Evolutionary conservation across 2,113 vertebrate genomes (phyloP).

Genomic region (Apteryx owenii): DNA sequence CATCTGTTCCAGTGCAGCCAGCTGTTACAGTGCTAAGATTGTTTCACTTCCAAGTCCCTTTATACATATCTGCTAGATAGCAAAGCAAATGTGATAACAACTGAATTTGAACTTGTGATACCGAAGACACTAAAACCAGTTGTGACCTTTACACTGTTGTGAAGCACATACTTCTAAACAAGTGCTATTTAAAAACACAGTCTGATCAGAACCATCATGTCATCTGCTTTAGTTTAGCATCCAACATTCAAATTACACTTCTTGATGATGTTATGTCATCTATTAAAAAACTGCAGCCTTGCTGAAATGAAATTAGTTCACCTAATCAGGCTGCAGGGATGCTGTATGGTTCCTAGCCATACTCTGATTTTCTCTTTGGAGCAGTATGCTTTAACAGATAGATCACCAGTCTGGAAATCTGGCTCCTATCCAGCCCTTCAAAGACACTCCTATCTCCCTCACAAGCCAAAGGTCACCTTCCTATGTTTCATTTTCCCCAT

Average conservation of each 20-base stretch:
- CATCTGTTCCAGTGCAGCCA: neutral
- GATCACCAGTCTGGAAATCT: neutral
- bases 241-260: conserved; percentile 36
- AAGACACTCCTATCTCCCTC: neutral
- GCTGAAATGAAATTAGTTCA: conserved; percentile 34
- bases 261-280: conserved; percentile 39
- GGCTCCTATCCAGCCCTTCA: neutral
- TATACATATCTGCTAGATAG: conserved; percentile 8
- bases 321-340: conserved; percentile 24
- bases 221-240: conserved; percentile 41
- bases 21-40: neutral
- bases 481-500: neutral
- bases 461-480: neutral
- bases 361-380: neutral
- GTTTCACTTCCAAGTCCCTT: neutral
- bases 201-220: conserved; percentile 14
- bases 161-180: conserved; percentile 21
- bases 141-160: conserved; percentile 32
- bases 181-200: conserved; percentile 53
- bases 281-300: conserved; percentile 39
- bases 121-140: neutral
- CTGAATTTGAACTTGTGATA: conserved; percentile 46
- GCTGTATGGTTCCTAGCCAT: neutral
- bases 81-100: conserved; percentile 40
- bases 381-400: neutral